Evolutionary conservation across 1,140 invertebrate species (phyloP), one percentile per base, ranked within the genome.

Genomic region (Anastrepha ludens): DNA sequence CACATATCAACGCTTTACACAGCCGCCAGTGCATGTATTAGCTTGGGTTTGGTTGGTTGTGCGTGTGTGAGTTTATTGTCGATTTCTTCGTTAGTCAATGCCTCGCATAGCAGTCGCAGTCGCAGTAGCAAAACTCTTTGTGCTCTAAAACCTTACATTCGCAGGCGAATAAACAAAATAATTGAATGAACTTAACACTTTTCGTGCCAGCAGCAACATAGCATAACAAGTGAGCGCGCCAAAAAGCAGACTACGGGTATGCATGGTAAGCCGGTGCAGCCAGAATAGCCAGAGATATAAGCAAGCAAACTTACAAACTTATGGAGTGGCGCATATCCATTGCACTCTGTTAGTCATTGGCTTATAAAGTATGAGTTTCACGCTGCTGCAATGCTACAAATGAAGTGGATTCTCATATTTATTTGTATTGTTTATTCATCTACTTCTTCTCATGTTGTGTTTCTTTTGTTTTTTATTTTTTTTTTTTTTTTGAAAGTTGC

Each of bases 121-220:
- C 13, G 41, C 67, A 74, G 67, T 74, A 17, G 67, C 29, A 29
- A 29, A 29, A 29, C 29, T 29, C 29, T 29, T 29, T 29, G 29
- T 29, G 29, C 41, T 15, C 39, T 74, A 74, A 74, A 81, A 55
- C 50, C 74, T 20, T 81, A 81, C 11, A 58, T 55, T 81, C 47
- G 44, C 74, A 29, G 47, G 74, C 47, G 74, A 81, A 81, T 81
- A 81, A 81, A 81, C 74, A 81, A 81, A 81, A 81, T 81, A 81
- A 81, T 81, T 81, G 47, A 81, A 50, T 81, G 74, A 81, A 81
- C 44, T 81, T 81, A 81, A 55, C 74, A 81, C 74, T 81, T 81
- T 81, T 20, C 74, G 8, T 81, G 15, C 74, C 44, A 55, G 17
- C 47, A 55, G 15, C 17, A 81, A 81, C n/a, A 50, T n/a, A 15